Conservation (phyloP, 2,888 invertebrate genomes). For the Neocrepidodera transversa region DNA sequence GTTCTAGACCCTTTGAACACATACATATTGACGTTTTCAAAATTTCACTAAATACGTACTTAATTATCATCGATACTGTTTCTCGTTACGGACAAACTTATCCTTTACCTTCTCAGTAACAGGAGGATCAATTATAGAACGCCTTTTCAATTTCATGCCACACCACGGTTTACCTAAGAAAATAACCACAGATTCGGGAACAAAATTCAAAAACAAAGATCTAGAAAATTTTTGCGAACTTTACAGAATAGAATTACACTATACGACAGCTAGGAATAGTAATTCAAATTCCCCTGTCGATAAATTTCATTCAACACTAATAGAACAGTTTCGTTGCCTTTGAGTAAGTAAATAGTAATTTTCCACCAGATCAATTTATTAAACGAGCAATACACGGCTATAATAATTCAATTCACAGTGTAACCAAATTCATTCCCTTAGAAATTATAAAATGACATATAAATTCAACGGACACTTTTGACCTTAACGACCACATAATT, state of each 20-base stretch:
- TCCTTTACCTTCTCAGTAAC: too few species aligned
- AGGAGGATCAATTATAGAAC: too few species aligned
- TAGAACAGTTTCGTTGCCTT: slow-evolving; percentile 7
- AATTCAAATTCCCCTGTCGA: slow-evolving; percentile 32
- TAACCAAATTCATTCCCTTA: slow-evolving; percentile 28
- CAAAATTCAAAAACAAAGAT: slow-evolving; percentile 29
- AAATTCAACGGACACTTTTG: slow-evolving; percentile 20
- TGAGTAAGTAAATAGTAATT: slow-evolving; percentile 4
- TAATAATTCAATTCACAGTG: slow-evolving; percentile 31
- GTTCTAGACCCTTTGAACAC: slow-evolving; percentile 28
- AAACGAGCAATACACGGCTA: slow-evolving; percentile 29
- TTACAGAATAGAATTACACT: slow-evolving; percentile 30
- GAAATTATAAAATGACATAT: slow-evolving; percentile 31
- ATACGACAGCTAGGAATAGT: slow-evolving; percentile 27
- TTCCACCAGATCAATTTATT: slow-evolving; percentile 18
- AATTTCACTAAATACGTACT: slow-evolving; percentile 11
- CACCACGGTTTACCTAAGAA: too few species aligned
- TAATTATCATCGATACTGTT: too few species aligned
- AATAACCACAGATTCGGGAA: slow-evolving; percentile 10
- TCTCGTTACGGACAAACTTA: too few species aligned
- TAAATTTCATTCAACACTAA: slow-evolving; percentile 7
- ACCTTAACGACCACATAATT: slow-evolving; percentile 9
- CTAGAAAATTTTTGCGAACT: slow-evolving; percentile 30
- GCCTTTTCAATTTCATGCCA: slow-evolving; percentile 1
- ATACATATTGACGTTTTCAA: slow-evolving; percentile 26